Percentiles rank a stretch among this genome's conserved stretches.
Conservation (phyloP, 2,888 invertebrate genomes). For the Eupithecia centaureata region DNA sequence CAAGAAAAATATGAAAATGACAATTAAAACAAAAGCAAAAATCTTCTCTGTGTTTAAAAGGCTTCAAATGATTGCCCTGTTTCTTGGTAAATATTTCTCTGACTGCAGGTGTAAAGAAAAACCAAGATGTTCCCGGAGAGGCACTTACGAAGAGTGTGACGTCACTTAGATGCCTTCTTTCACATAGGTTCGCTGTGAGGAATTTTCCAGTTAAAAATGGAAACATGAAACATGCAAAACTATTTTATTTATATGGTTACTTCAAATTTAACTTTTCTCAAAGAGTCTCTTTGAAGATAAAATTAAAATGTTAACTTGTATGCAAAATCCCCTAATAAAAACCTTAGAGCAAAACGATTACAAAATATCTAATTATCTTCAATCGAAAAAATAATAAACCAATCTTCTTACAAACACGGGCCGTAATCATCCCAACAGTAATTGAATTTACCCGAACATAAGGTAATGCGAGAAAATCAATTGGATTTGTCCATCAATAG, state of each 20-base stretch:
- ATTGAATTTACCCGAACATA: not conserved
- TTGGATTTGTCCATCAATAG: conserved; percentile 79
- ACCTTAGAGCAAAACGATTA: not conserved
- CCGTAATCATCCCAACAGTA: not conserved
- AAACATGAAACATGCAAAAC: not conserved
- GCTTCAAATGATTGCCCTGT: not conserved
- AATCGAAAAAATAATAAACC: not conserved
- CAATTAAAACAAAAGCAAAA: not conserved
- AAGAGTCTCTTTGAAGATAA: not conserved
- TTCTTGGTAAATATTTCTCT: not conserved
- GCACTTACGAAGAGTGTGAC: conserved; percentile 17
- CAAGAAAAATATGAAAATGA: not conserved
- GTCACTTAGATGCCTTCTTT: not conserved
- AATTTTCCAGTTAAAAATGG: not conserved
- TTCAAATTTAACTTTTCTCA: not conserved
- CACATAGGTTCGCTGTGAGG: not conserved
- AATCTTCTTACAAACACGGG: not conserved
- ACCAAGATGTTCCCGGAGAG: not conserved
- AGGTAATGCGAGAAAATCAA: conserved; percentile 64
- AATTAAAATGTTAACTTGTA: not conserved
- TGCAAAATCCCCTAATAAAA: not conserved
- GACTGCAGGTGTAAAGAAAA: not conserved
- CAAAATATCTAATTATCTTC: not conserved
- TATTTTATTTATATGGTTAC: not conserved
- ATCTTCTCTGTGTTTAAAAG: not conserved